Evolutionary conservation across 2,888 invertebrate species (phyloP).

Genomic region (Athalia circularis): DNA sequence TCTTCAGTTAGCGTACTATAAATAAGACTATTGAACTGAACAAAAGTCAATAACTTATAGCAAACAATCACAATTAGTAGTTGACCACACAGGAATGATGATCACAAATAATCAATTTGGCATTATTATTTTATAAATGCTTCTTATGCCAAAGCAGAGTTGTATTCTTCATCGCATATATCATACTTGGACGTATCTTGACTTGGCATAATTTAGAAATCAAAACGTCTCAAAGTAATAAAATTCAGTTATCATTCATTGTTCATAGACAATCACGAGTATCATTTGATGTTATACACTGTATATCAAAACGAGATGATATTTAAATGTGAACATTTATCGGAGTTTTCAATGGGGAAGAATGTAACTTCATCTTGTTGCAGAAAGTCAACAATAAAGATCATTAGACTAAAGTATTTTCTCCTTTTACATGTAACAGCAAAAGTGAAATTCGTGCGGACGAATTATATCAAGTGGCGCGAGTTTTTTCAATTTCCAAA

Average conservation of each 20-base stretch:
- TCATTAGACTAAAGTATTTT: conserved; percentile 38
- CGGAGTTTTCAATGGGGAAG: background rate
- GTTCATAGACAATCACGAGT: too few relatives aligned
- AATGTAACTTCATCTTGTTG: background rate
- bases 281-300: too few relatives aligned
- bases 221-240: background rate
- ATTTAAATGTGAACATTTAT: background rate
- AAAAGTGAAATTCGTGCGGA: conserved; percentile 47
- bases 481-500: conserved; percentile 56
- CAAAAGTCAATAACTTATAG: conserved; percentile 16
- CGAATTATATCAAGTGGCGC: conserved; percentile 53
- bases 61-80: conserved; percentile 38
- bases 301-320: too few relatives aligned
- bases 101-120: background rate
- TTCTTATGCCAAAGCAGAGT: too few relatives aligned
- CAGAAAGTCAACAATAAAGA: background rate
- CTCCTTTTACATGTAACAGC: conserved; percentile 57
- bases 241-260: background rate
- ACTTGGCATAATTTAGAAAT: background rate
- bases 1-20: too few relatives aligned
- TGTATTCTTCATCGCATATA: too few relatives aligned
- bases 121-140: too few relatives aligned
- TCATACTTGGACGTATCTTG: too few relatives aligned
- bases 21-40: conserved; percentile 13
- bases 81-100: conserved; percentile 23